These are phyloP conservation scores for Acrocephalus kingi DNA, from an alignment of 2,113 vertebrate species.

Conservation along the genomic window DNA sequence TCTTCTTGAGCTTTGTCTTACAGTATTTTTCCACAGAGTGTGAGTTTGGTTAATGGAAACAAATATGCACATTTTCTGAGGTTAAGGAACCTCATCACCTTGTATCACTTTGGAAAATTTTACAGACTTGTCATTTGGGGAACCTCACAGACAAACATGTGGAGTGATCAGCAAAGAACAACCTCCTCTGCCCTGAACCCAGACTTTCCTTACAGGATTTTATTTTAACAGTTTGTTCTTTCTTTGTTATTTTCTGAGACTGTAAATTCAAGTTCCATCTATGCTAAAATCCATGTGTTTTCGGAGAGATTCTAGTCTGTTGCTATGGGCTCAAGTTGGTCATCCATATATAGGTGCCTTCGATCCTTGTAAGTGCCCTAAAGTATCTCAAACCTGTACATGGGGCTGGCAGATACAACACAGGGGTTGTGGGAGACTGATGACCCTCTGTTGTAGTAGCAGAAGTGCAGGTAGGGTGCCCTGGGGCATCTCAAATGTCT, in stretches of 20 bases:
- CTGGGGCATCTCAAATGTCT: not conserved
- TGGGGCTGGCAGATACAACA: not conserved
- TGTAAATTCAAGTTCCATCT: not conserved
- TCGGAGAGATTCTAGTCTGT: not conserved
- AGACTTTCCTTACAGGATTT: not conserved
- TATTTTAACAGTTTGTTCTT: not conserved
- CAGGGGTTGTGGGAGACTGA: not conserved
- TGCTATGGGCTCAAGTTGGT: not conserved
- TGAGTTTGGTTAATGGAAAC: not conserved
- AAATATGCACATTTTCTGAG: not conserved
- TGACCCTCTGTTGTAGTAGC: not conserved
- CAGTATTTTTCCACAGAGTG: not conserved
- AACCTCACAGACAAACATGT: not conserved
- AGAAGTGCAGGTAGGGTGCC: not conserved
- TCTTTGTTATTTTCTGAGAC: not conserved
- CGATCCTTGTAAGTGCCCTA: not conserved
- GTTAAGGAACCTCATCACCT: not conserved
- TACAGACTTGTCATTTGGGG: not conserved
- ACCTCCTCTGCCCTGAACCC: fast-evolving
- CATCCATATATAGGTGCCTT: not conserved
- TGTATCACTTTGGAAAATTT: not conserved
- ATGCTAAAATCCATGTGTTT: not conserved
- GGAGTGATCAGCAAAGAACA: not conserved
- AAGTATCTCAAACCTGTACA: not conserved
- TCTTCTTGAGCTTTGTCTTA: not conserved